A percentile compares a stretch with the other conserved stretches of the same genome.
Evolutionary conservation across 2,797 vertebrate species (phyloP).

Genomic region (Clarias laeviceps): DNA sequence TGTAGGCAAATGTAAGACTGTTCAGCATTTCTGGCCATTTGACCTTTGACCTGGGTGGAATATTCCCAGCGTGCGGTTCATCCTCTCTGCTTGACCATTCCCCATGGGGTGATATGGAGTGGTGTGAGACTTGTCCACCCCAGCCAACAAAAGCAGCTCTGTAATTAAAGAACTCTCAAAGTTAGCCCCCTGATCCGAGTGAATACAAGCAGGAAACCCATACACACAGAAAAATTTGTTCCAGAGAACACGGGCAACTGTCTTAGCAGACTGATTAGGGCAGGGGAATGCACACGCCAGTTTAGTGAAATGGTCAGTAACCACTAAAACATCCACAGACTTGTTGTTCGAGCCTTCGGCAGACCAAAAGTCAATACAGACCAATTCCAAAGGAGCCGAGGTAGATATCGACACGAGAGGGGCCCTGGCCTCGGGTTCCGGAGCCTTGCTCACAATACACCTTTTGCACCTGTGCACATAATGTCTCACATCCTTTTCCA

Average conservation of each 20-base stretch:
- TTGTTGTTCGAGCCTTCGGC: constrained; percentile 25
- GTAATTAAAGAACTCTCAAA: neutral
- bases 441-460: neutral
- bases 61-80: constrained; percentile 24
- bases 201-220: constrained; percentile 25
- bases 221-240: constrained; percentile 39
- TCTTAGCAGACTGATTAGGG: constrained; percentile 43
- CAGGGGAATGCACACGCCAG: constrained; percentile 36
- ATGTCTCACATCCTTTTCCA: neutral
- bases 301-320: constrained; percentile 53
- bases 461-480: neutral
- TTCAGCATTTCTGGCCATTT: constrained; percentile 23
- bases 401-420: neutral
- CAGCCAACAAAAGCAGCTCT: neutral
- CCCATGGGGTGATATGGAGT: neutral
- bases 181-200: constrained; percentile 27
- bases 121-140: neutral
- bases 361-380: constrained; percentile 41
- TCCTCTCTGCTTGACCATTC: neutral
- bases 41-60: constrained; percentile 19
- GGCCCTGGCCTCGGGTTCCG: neutral
- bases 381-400: constrained; percentile 1
- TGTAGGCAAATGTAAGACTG: constrained; percentile 18
- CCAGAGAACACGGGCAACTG: constrained; percentile 6
- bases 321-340: constrained; percentile 36